Conservation (phyloP, 2,797 vertebrate species). For the Delichon dasypus region DNA sequence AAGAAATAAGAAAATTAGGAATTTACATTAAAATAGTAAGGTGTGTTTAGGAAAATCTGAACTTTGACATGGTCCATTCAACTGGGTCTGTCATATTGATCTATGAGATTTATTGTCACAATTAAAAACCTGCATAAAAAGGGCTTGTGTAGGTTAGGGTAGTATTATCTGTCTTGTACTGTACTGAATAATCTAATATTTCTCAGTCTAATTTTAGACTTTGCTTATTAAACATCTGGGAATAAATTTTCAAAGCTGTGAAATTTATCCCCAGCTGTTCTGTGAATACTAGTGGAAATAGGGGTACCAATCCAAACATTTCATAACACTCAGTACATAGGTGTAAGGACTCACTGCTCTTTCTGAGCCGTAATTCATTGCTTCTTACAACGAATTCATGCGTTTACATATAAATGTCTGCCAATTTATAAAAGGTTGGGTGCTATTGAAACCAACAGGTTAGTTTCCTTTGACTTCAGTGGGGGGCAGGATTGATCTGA, state of each 20-base stretch:
- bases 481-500: constrained; percentile 38
- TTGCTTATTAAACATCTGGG: background rate
- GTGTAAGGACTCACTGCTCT: background rate
- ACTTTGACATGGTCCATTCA: background rate
- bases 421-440: constrained; percentile 28
- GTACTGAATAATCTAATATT: background rate
- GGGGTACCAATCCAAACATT: background rate
- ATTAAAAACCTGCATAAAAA: background rate
- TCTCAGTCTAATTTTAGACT: background rate
- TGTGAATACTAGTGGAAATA: background rate
- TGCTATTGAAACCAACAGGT: constrained; percentile 34
- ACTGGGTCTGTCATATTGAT: background rate
- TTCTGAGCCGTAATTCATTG: background rate
- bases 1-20: background rate
- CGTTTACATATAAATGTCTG: constrained; percentile 21
- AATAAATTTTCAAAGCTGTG: constrained; percentile 8
- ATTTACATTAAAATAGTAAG: background rate
- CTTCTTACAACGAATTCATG: background rate
- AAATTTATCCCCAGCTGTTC: background rate
- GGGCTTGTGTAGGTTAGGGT: background rate
- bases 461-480: constrained; percentile 45
- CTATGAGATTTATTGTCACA: background rate
- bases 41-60: background rate
- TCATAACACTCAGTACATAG: background rate
- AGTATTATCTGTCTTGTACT: background rate